Base-by-base conservation (phyloP, 2,888 invertebrate species). In the Phymatocera aterrima region DNA sequence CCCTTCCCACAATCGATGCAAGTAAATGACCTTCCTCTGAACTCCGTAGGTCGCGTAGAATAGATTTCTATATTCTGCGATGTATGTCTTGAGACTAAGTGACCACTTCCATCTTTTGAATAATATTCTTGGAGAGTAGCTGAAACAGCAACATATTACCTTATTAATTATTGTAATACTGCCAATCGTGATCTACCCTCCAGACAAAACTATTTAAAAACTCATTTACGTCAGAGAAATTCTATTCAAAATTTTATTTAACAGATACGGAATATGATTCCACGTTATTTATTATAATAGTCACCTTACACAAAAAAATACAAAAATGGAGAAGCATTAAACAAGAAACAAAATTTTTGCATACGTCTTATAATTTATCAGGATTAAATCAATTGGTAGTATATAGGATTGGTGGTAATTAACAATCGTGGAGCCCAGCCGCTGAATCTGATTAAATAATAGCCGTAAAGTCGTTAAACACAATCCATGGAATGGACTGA, bases 1-100 rank as follows among this genome's bases (percentile, higher is more conserved):
- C 83, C 79, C 65, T 88, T 89, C 43, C 90, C 89, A 77, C 90
- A 90, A 46, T 87, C 86, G 10, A 80, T 77, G 78, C 90, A 90
- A 8, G 80, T 78, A 80, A 83, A 88, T 5, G 78, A 80, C 54
- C 82, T 72, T 77, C 77, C 81, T 6, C 74, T 78, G 6, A 34
- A 40, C 6, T 12, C 40, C 15, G 57, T 12, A 15, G 40, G 1
- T 40, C 57, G 57, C 12, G 12, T n/a, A 3, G 48, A 31, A 70
- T 70, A 51, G 24, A 46, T 10, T 48, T 8, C 70, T 12, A 70
- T 6, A 48, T 51, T 48, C 70, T 70, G 34, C 31, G 48, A 48
- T 24, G 65, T 15, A 34, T 43, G 24, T 2, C 31, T n/a, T 1
- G 65, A 43, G 12, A 21, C 8, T n/a, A n/a, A n/a, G 43, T 10